Base-by-base conservation (phyloP, 2,113 vertebrate genomes). In the Falcunculus frontatus region DNA sequence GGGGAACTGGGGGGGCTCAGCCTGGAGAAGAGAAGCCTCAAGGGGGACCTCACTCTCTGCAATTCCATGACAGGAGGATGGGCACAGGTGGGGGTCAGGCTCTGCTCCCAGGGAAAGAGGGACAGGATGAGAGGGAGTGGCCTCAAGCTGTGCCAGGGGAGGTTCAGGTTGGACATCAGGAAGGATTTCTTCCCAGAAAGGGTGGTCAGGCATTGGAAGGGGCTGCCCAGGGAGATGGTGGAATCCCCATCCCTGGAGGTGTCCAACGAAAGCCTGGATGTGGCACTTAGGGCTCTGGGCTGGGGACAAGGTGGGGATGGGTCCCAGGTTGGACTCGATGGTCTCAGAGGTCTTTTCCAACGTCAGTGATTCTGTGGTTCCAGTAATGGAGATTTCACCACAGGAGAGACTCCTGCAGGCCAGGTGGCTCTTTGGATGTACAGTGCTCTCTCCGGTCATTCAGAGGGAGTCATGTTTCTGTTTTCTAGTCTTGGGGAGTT, bases 81-180 rank as follows among this genome's bases (percentile, higher is more conserved):
- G 32, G 2, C 32, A 30, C 16, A 10, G 44, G 10, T 11, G 29
- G 18, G 20, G 32, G 3, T 44, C 1, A 0, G 53, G 16, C 46
- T 74, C 52, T 83, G 16, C 47, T 68, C 39, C 29, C 53, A 39
- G 25, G 14, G 20, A 35, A 23, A 11, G 35, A 30, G 41, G 35
- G 18, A 23, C 47, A 49, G 39, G 30, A 19, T 6, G 9, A 49
- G 56, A 55, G 35, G 22, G 9, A 77, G 42, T 0, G 0, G 47
- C 46, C 14, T 76, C 47, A 27, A 4, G 30, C 4, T 35, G n/a
- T n/a, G 30, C 21, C 15, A 3, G 19, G 9, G 3, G 27, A 50
- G 35, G 32, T 16, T 49, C 37, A 33, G 32, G 27, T 29, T 63
- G 56, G 35, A 37, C 6, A 14, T 46, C 9, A 27, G 64, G 12